Evolutionary conservation across 2,797 vertebrate species (phyloP), one percentile per base, ranked within the genome.

Genomic region (Xenopus petersii): DNA sequence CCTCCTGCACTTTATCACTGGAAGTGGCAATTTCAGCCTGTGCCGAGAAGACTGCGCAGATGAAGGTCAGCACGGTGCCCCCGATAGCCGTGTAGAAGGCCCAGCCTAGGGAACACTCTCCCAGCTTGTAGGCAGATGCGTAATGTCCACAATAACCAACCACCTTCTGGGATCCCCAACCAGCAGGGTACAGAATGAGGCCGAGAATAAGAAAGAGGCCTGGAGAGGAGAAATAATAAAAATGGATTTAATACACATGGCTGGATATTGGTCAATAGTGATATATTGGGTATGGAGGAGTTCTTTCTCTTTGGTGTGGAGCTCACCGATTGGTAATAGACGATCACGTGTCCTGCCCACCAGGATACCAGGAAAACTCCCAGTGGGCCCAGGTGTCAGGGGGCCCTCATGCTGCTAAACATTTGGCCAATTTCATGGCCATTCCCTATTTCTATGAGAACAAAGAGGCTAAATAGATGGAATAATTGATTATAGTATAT

Each of bases 21-120:
- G 97, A 99, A 0, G 97, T 99, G 83, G 97, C 97, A 59, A 98
- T 98, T 88, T 99, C 97, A 12, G 97, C 97, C 86, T 98, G 97
- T 0, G 97, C 96, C 0, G 97, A 98, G 90, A 98, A 95, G 84
- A 99, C 92, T 0, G 97, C 97, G 36, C 97, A 98, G 87, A 98
- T 74, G 88, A 99, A 99, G 9, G 96, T 97, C 87, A 98, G 94
- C 77, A 94, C 87, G 2, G 96, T 98, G 82, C 95, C 94, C 4
- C 95, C 96, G 4, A 97, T 95, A 33, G 97, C 96, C 0, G 96
- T 96, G 84, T 99, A 99, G 87, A 99, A 98, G 84, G 95, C 96
- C 97, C 97, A 99, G 84, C 97, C 97, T 89, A 98, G 86, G 73
- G 96, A 95, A 87, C 97, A 99, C 79, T 95, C 93, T 63, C 95